Conservation (phyloP, 2,888 invertebrate species). For the Apodemia mormo region DNA sequence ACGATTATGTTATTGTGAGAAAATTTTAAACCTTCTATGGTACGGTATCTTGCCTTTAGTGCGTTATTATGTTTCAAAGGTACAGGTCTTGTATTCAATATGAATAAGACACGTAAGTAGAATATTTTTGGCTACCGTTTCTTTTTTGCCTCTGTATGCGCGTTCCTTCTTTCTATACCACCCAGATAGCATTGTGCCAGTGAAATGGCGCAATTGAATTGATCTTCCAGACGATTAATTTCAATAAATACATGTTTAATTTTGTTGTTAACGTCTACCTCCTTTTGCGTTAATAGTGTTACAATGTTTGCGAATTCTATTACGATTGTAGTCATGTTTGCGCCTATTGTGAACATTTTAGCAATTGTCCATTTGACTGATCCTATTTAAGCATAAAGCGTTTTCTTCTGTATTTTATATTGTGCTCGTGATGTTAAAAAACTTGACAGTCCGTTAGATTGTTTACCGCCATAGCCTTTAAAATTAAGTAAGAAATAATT, state of each 20-base stretch:
- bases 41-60: slow-evolving; percentile 63
- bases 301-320: slow-evolving; percentile 80
- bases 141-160: slow-evolving; percentile 41
- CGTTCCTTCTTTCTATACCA: slow-evolving; percentile 49
- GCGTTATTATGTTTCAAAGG: slow-evolving; percentile 63
- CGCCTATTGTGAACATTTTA: slow-evolving; percentile 58
- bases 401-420: slow-evolving; percentile 24
- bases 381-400: slow-evolving; percentile 51
- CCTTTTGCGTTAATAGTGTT: slow-evolving; percentile 79
- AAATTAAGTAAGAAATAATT: too few relatives aligned
- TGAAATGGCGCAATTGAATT: slow-evolving; percentile 69
- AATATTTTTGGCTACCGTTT: slow-evolving; percentile 40
- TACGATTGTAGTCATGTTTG: slow-evolving; percentile 62
- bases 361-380: slow-evolving; percentile 65
- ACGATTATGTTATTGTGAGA: slow-evolving; percentile 79
- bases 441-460: background rate
- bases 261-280: slow-evolving; percentile 78
- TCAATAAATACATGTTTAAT: slow-evolving; percentile 71
- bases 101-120: slow-evolving; percentile 78
- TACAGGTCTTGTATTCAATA: slow-evolving; percentile 60
- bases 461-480: too few relatives aligned
- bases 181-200: slow-evolving; percentile 67
- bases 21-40: slow-evolving; percentile 70
- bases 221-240: slow-evolving; percentile 76
- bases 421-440: slow-evolving; percentile 15